These are phyloP conservation scores for Pristionchus exspectatus DNA, from an alignment of 2,888 invertebrate genomes.

Conservation along the genomic window DNA sequence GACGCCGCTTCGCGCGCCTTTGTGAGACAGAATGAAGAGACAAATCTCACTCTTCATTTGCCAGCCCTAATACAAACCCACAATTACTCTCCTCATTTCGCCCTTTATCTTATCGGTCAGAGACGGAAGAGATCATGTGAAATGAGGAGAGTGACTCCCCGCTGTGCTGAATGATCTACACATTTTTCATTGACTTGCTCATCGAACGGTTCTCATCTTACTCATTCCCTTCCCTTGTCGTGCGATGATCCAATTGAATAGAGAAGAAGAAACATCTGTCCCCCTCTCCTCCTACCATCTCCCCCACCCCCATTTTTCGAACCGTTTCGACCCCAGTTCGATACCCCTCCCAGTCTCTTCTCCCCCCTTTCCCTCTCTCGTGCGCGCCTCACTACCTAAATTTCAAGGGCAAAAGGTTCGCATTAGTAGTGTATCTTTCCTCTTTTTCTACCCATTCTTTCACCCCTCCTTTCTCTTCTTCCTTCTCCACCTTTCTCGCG, in stretches of 20 bases:
- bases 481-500: not conserved
- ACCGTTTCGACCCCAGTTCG: conserved; percentile 46
- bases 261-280: conserved; percentile 44
- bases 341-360: not conserved
- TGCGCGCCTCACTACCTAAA: not conserved
- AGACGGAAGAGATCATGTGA: not conserved
- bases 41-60: no score
- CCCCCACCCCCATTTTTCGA: conserved; percentile 21
- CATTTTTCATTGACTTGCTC: not conserved
- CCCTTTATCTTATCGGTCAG: not conserved
- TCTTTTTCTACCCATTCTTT: conserved; percentile 49
- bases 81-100: not conserved
- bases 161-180: not conserved
- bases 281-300: not conserved
- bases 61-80: no score
- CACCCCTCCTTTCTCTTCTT: not conserved
- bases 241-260: conserved; percentile 15
- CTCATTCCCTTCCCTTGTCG: not conserved
- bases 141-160: not conserved
- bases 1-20: no score
- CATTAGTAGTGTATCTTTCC: conserved; percentile 50
- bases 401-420: conserved; percentile 55
- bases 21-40: no score
- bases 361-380: not conserved
- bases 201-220: not conserved